Conservation (phyloP, 2,797 vertebrate species). For the Gadopsis bispinosus region DNA sequence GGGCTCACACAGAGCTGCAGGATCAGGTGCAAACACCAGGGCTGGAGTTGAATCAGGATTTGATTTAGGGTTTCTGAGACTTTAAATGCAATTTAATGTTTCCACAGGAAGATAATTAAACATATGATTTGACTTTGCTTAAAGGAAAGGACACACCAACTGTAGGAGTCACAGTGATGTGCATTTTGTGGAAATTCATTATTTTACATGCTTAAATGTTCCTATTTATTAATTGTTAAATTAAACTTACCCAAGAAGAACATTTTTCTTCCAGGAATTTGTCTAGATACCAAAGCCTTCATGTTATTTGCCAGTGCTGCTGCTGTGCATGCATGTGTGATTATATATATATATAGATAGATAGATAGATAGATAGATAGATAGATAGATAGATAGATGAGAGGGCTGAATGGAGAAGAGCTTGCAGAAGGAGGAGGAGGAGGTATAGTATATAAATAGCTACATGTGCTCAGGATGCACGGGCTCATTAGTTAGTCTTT, state of each 20-base stretch:
- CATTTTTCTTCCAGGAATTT: neutral
- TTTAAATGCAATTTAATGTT: slow-evolving; percentile 38
- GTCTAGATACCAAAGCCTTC: slow-evolving; percentile 1
- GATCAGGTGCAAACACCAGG: slow-evolving; percentile 54
- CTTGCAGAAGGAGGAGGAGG: slow-evolving; percentile 54
- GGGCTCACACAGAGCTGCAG: slow-evolving; percentile 49
- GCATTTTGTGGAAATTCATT: neutral
- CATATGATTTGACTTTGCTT: slow-evolving; percentile 13
- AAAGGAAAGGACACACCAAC: neutral
- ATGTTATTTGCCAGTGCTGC: slow-evolving; percentile 20
- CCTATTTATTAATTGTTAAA: neutral
- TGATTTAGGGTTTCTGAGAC: slow-evolving; percentile 40
- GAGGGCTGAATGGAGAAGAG: slow-evolving; percentile 52
- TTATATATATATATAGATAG: neutral
- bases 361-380: too few relatives aligned
- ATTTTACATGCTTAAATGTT: neutral
- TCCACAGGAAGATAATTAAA: neutral
- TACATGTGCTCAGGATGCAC: slow-evolving; percentile 67
- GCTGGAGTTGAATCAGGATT: slow-evolving; percentile 22
- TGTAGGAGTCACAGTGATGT: neutral
- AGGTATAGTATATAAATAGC: slow-evolving; percentile 77
- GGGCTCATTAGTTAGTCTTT: slow-evolving; percentile 77
- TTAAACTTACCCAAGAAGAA: neutral
- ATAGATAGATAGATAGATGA: slow-evolving; percentile 1
- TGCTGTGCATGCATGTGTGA: slow-evolving; percentile 2